Percentiles rank a stretch among this genome's conserved stretches.
Conservation (phyloP, 2,888 invertebrate genomes). For the Hartigia nigra region DNA sequence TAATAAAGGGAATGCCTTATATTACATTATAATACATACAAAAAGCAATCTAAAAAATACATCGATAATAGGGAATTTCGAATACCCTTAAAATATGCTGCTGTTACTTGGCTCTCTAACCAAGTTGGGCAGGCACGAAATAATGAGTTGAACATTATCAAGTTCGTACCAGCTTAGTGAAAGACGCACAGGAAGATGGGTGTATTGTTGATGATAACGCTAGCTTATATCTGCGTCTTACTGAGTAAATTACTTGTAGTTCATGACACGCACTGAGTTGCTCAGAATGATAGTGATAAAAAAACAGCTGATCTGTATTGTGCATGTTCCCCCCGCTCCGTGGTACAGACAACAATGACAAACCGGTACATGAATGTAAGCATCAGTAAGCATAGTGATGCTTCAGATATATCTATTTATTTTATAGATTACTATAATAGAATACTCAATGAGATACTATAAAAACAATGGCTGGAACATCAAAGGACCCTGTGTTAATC, state of each 20-base stretch:
- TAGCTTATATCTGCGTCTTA: background rate
- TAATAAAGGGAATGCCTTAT: background rate
- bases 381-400: background rate
- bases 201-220: background rate
- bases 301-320: background rate
- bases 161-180: background rate
- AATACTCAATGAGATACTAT: background rate
- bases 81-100: conserved; percentile 58
- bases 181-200: background rate
- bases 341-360: background rate
- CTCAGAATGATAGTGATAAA: background rate
- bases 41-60: conserved; percentile 1
- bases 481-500: conserved; percentile 39
- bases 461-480: conserved; percentile 40
- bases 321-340: background rate
- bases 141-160: conserved; percentile 35
- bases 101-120: conserved; percentile 53
- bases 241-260: background rate
- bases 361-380: background rate
- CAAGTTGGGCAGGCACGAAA: conserved; percentile 52
- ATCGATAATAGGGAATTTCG: background rate
- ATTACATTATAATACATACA: background rate
- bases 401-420: background rate
- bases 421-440: background rate
- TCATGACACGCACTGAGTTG: background rate